These are phyloP conservation scores for Apocheima hispidaria DNA, from an alignment of 2,888 invertebrate species.

Conservation along the genomic window DNA sequence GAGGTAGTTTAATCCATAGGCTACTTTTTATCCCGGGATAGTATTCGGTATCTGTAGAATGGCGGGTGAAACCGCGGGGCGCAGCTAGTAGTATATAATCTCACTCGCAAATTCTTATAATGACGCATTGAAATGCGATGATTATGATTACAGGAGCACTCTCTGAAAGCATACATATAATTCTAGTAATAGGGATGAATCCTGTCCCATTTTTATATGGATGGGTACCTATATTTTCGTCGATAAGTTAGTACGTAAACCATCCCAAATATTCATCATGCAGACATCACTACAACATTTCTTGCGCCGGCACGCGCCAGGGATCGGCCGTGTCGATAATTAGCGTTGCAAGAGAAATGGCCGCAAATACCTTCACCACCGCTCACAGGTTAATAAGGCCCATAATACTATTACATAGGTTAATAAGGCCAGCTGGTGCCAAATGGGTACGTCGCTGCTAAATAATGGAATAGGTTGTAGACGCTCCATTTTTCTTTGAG, in stretches of 20 bases:
- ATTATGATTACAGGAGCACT: too few species aligned
- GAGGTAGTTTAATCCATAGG: too few species aligned
- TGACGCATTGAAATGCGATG: too few species aligned
- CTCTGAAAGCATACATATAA: too few species aligned
- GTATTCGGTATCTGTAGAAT: too few species aligned
- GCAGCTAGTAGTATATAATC: too few species aligned
- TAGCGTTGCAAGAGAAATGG: constrained; percentile 74
- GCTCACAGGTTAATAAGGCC: constrained; percentile 76
- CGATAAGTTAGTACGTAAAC: background rate
- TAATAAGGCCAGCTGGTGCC: constrained; percentile 73
- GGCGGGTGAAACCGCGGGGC: too few species aligned
- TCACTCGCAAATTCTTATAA: too few species aligned
- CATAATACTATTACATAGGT: constrained; percentile 64
- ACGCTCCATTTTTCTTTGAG: constrained; percentile 34
- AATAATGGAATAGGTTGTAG: constrained; percentile 20
- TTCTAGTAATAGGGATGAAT: too few species aligned
- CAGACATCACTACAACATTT: constrained; percentile 22
- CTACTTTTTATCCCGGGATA: too few species aligned
- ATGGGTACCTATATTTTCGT: too few species aligned
- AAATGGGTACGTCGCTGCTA: constrained; percentile 47
- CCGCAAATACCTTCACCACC: constrained; percentile 59
- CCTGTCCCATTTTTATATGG: too few species aligned
- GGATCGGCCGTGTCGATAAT: constrained; percentile 63
- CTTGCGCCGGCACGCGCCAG: constrained; percentile 51
- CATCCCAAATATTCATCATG: background rate